phyloP scores from a whole-genome alignment of 2,113 vertebrate species.

The Alosa alosa region DNA sequence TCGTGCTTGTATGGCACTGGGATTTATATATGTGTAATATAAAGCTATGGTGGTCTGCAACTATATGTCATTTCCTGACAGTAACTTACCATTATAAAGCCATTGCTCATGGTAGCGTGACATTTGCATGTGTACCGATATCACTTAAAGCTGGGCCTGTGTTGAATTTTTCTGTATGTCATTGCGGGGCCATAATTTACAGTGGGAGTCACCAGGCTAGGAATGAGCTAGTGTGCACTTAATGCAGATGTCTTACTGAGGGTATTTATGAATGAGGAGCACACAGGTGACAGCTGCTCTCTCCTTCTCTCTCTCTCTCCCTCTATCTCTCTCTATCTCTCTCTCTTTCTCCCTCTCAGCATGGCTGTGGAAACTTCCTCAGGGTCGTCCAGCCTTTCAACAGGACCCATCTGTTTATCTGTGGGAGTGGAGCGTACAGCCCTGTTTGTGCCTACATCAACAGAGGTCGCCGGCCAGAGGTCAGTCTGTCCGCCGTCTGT shows the following conservation, averaged over 20 bases:
- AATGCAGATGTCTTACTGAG: not conserved
- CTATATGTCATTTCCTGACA: slow-evolving; percentile 12
- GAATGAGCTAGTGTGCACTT: not conserved
- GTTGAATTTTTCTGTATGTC: not conserved
- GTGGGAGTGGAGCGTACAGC: slow-evolving; percentile 93
- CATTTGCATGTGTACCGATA: not conserved
- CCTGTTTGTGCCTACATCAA: slow-evolving; percentile 91
- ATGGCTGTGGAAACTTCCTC: slow-evolving; percentile 95
- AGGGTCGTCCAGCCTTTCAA: slow-evolving; percentile 92
- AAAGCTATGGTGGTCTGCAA: not conserved
- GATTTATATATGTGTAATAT: not conserved
- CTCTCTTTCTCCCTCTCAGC: slow-evolving; percentile 64
- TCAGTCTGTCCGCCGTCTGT: slow-evolving; percentile 50
- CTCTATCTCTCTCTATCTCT: not conserved
- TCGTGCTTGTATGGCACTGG: not conserved
- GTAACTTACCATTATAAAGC: not conserved
- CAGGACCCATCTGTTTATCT: slow-evolving; percentile 92
- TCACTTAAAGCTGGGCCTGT: not conserved
- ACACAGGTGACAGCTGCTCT: slow-evolving; percentile 6
- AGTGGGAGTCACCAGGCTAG: not conserved
- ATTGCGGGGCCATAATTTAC: not conserved
- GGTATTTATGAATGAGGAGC: slow-evolving; percentile 11
- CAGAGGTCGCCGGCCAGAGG: slow-evolving; percentile 91
- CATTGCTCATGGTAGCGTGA: not conserved
- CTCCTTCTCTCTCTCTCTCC: not conserved